Evolutionary conservation across 2,797 vertebrate genomes (phyloP).

Genomic region (Clamator glandarius): DNA sequence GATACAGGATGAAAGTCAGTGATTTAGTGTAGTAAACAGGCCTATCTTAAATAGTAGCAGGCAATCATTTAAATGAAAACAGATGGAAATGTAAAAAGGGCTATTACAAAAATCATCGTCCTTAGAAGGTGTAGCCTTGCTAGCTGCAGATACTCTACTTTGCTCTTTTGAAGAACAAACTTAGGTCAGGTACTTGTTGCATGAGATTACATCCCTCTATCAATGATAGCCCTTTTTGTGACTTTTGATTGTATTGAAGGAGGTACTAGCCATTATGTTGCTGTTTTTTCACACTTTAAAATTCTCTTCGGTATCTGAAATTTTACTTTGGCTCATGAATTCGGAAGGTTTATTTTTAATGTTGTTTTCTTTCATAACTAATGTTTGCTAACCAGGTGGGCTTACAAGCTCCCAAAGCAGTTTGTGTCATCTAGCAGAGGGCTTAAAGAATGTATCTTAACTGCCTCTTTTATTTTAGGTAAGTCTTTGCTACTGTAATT

Average conservation of each 20-base stretch:
- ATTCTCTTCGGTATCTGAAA: not conserved
- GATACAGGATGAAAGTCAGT: not conserved
- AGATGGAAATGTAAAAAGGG: not conserved
- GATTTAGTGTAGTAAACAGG: not conserved
- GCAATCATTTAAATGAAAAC: not conserved
- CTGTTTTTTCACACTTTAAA: not conserved
- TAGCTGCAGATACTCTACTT: not conserved
- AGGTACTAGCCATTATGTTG: not conserved
- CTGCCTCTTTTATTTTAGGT: conserved; percentile 33
- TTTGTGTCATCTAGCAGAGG: not conserved
- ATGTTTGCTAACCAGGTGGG: not conserved
- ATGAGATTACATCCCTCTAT: not conserved
- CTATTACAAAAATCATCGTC: not conserved
- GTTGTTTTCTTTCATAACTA: not conserved
- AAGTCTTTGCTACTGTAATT: conserved; percentile 42
- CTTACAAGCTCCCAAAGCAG: not conserved
- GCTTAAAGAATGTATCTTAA: conserved; percentile 31
- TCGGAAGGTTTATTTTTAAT: not conserved
- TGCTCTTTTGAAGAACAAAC: not conserved
- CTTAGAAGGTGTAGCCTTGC: not conserved
- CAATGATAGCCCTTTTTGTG: not conserved
- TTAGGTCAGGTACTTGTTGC: not conserved
- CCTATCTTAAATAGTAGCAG: not conserved
- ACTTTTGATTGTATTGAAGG: not conserved
- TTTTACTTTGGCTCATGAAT: not conserved